Percentiles rank a stretch among this genome's conserved stretches.
phyloP scores from a whole-genome alignment of 1,140 invertebrate genomes.

The Leguminivora glycinivorella region DNA sequence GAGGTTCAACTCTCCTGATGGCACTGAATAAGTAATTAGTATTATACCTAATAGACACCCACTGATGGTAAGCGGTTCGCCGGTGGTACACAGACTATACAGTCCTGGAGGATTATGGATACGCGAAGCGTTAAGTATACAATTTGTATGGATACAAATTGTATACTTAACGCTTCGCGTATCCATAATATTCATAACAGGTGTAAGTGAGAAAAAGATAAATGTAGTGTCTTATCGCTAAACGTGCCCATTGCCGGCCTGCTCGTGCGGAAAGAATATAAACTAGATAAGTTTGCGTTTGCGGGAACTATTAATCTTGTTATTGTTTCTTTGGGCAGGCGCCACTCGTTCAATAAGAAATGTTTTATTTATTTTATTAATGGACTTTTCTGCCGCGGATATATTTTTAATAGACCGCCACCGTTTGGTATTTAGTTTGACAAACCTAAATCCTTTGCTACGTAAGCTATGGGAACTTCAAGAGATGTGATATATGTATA shows the following conservation, averaged over 20 bases:
- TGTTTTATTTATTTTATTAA: constrained; percentile 6
- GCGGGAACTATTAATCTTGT: not conserved
- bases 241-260: not conserved
- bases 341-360: not conserved
- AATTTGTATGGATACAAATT: too few relatives aligned
- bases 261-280: constrained; percentile 2
- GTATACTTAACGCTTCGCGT: too few relatives aligned
- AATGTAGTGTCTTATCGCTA: not conserved
- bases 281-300: not conserved
- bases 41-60: too few relatives aligned
- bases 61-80: too few relatives aligned
- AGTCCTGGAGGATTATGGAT: too few relatives aligned
- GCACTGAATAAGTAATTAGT: too few relatives aligned
- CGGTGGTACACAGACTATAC: too few relatives aligned
- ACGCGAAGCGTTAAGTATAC: too few relatives aligned
- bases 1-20: too few relatives aligned
- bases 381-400: not conserved
- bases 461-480: too few relatives aligned
- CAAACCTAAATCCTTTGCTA: not conserved
- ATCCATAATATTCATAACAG: not conserved
- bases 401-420: not conserved
- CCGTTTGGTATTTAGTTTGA: too few relatives aligned
- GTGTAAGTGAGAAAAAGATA: not conserved
- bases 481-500: too few relatives aligned
- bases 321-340: constrained; percentile 12